Conservation (phyloP, 2,888 invertebrate species). For the Enchytraeus crypticus region DNA sequence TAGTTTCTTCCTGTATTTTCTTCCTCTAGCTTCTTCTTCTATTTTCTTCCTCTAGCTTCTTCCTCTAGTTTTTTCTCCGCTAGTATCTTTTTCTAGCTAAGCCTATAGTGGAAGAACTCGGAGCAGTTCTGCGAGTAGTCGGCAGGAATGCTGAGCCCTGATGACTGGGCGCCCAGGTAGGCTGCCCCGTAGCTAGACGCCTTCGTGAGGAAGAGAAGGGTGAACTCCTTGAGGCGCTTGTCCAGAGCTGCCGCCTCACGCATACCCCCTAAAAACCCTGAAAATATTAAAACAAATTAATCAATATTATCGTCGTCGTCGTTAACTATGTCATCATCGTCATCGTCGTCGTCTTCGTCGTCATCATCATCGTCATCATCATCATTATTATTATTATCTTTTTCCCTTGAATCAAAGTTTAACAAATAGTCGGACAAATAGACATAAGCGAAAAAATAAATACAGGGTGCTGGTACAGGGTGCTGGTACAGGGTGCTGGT, state of each 20-base stretch:
- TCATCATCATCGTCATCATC: not conserved
- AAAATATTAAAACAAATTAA: not conserved
- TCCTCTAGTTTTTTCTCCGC: too few relatives aligned
- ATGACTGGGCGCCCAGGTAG: constrained; percentile 20
- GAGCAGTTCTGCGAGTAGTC: constrained; percentile 18
- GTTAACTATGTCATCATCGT: not conserved
- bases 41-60: too few relatives aligned
- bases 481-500: too few relatives aligned
- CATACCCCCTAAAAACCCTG: constrained; percentile 23
- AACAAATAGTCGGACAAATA: too few relatives aligned
- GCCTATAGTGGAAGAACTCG: constrained; percentile 17
- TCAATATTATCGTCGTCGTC: not conserved
- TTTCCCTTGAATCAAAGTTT: too few relatives aligned
- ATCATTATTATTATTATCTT: not conserved
- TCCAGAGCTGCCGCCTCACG: constrained; percentile 7
- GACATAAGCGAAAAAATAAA: too few relatives aligned
- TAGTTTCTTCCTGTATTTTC: too few relatives aligned
- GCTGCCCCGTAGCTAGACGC: constrained; percentile 22
- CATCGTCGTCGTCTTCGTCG: too few relatives aligned
- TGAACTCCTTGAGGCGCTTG: constrained; percentile 17
- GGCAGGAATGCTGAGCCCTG: constrained; percentile 3
- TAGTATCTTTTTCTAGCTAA: too few relatives aligned
- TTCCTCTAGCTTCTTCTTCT: too few relatives aligned
- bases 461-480: too few relatives aligned
- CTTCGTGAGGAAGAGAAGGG: constrained; percentile 12